phyloP scores from a whole-genome alignment of 2,113 vertebrate species.

The Psettodes erumei region DNA sequence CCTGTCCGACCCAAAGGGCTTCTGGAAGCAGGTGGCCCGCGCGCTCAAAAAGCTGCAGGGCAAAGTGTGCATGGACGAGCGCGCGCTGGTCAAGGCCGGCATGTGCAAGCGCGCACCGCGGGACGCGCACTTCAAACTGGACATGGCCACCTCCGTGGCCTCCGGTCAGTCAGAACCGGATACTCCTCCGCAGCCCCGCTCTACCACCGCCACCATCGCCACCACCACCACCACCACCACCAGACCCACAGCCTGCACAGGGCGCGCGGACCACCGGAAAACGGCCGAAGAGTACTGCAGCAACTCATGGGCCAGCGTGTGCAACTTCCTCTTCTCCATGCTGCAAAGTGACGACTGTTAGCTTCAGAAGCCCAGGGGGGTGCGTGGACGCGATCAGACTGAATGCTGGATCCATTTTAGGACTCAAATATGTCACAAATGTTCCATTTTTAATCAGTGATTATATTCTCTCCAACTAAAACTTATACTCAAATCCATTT shows the following conservation, averaged over 20 bases:
- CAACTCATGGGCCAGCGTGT: constrained; percentile 83
- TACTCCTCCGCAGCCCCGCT: rapidly evolving
- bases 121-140: constrained; percentile 85
- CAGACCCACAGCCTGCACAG: constrained; percentile 52
- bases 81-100: constrained; percentile 79
- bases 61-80: constrained; percentile 81
- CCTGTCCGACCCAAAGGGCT: constrained; percentile 70
- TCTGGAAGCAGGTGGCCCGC: constrained; percentile 89
- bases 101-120: constrained; percentile 85
- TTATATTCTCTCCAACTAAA: too few relatives aligned
- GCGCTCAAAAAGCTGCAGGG: constrained; percentile 81
- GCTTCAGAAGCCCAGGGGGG: neutral
- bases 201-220: neutral
- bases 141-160: rapidly evolving
- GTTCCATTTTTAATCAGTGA: too few relatives aligned
- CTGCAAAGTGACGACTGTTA: constrained; percentile 86
- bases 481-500: neutral
- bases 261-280: constrained; percentile 74
- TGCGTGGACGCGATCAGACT: neutral
- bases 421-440: neutral
- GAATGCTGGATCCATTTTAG: neutral
- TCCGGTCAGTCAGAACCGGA: neutral
- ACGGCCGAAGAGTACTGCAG: constrained; percentile 87
- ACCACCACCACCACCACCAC: neutral
- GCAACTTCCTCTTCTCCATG: constrained; percentile 86